Base-by-base conservation (phyloP, 2,113 vertebrate genomes). In the Pluvialis apricaria region DNA sequence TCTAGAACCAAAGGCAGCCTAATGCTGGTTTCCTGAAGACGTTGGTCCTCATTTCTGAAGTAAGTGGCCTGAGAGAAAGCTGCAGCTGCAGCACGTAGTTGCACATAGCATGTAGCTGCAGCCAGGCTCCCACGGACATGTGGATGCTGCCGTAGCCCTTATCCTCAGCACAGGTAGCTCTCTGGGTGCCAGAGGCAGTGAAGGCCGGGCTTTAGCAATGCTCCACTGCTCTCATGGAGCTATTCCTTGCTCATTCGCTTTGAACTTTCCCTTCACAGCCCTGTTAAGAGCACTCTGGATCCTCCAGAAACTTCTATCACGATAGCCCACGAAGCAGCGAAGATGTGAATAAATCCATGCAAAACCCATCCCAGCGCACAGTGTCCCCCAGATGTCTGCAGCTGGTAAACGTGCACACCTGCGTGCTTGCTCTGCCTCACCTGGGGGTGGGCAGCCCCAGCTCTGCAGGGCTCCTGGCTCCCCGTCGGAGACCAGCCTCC, bases 91-190 rank as follows among this genome's bases (percentile, higher is more conserved):
- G 15, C 1, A 0, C 17, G 34, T 11, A 11, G n/a, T n/a, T n/a
- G n/a, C n/a, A n/a, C n/a, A n/a, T n/a, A n/a, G n/a, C n/a, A n/a
- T n/a, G n/a, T n/a, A n/a, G n/a, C n/a, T n/a, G n/a, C n/a, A n/a
- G n/a, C 13, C 89, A 54, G n/a, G 10, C 9, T 9, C 34, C 2
- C 13, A 24, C 0, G 2, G 58, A 72, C 34, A 28, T 3, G 3
- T 0, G 4, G 76, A 12, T 0, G 0, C n/a, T 75, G 44, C 52
- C 7, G 1, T 11, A 71, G 28, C 55, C 57, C 40, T 76, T 52
- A 12, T 10, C 31, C 32, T 51, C 36, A 52, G 44, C 24, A 66
- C 17, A 54, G 47, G 19, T 15, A n/a, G 4, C 16, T 34, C 10
- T 44, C 7, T 3, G 6, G 49, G 45, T 58, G 22, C 8, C 44